A percentile compares a stretch with the other conserved stretches of the same genome.
These are phyloP conservation scores for Chymomyza fuscimana DNA, from an alignment of 2,888 invertebrate species.

Conservation along the genomic window DNA sequence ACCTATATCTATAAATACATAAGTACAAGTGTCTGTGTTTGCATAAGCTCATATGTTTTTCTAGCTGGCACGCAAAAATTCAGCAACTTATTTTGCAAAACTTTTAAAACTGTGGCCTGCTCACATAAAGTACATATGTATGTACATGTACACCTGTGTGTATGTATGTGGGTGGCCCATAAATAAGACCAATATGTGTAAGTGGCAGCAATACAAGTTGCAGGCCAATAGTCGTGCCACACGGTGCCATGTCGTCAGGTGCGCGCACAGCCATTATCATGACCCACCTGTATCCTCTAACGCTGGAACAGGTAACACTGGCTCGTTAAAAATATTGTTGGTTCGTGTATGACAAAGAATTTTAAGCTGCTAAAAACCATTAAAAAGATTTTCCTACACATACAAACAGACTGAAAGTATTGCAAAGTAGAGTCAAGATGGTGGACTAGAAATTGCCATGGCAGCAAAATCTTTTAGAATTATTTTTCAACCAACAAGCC, in stretches of 20 bases:
- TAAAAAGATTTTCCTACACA: slow-evolving; percentile 39
- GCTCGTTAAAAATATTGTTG: neutral
- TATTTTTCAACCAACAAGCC: neutral
- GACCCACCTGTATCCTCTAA: neutral
- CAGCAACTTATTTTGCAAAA: slow-evolving; percentile 46
- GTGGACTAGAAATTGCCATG: slow-evolving; percentile 9
- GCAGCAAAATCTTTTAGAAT: slow-evolving; percentile 2
- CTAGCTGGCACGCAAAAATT: slow-evolving; percentile 53
- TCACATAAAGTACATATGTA: no score
- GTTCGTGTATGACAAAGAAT: slow-evolving; percentile 39
- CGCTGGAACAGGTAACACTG: neutral
- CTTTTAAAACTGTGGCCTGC: neutral
- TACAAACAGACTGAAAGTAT: slow-evolving; percentile 12
- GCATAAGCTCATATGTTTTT: slow-evolving; percentile 36
- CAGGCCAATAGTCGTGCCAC: neutral
- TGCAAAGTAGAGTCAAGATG: slow-evolving; percentile 24
- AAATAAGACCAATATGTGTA: slow-evolving; percentile 67
- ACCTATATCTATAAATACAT: no score
- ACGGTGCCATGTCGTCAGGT: slow-evolving; percentile 13
- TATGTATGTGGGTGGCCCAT: slow-evolving; percentile 45
- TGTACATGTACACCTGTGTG: neutral
- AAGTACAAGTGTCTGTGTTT: slow-evolving; percentile 12
- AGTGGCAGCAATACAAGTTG: slow-evolving; percentile 41
- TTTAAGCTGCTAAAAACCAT: slow-evolving; percentile 54
- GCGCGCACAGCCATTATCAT: neutral